Conservation (phyloP, 2,888 invertebrate genomes). For the Lampropteryx suffumata region DNA sequence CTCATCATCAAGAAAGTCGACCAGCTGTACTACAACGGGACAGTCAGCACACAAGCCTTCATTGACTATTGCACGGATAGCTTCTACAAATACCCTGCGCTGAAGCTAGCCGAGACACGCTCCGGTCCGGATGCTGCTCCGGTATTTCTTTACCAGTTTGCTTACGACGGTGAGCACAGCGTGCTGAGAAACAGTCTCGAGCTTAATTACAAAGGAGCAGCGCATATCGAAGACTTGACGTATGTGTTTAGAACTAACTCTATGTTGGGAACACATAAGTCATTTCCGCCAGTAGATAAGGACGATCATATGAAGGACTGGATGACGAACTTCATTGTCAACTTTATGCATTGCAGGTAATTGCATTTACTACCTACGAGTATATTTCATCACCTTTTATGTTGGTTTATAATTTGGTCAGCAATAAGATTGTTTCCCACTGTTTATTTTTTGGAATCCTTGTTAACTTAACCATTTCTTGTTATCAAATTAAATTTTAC, state of each 20-base stretch:
- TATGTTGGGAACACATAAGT: conserved; percentile 35
- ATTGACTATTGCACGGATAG: conserved; percentile 55
- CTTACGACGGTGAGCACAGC: conserved; percentile 73
- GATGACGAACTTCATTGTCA: conserved; percentile 56
- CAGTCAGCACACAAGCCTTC: conserved; percentile 49
- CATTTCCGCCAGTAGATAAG: conserved; percentile 32
- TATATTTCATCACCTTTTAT: no score
- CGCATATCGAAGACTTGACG: conserved; percentile 84
- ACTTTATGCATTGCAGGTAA: conserved; percentile 64
- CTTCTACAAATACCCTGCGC: conserved; percentile 59
- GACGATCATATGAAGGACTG: conserved; percentile 53
- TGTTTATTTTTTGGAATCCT: no score
- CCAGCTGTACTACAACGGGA: conserved; percentile 51
- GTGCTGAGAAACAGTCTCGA: conserved; percentile 63
- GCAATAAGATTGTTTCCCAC: no score
- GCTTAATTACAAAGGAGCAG: conserved; percentile 72
- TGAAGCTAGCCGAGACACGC: conserved; percentile 51
- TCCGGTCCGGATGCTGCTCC: conserved; percentile 55
- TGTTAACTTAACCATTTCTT: no score
- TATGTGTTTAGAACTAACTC: conserved; percentile 74
- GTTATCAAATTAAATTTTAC: no score
- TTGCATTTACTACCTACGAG: no score
- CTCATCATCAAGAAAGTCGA: conserved; percentile 43
- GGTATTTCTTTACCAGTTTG: conserved; percentile 79
- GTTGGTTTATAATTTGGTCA: no score